Conservation (phyloP, 2,888 invertebrate species). For the Steinernema carpocapsae region DNA sequence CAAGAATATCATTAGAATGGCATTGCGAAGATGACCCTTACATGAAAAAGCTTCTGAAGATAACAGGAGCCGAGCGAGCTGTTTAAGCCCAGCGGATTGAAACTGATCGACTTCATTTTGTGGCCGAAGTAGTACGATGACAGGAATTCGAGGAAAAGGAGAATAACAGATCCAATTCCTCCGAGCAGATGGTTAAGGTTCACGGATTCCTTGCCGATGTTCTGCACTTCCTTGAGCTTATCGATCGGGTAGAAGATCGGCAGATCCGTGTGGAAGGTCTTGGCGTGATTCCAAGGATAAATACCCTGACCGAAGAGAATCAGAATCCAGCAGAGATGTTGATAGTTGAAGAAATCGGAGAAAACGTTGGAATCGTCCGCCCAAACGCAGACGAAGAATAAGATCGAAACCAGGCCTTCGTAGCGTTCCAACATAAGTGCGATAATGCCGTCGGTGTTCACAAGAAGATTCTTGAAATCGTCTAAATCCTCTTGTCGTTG, state of each 20-base stretch:
- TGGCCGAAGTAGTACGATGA: neutral
- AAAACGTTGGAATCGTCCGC: neutral
- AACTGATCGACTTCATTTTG: neutral
- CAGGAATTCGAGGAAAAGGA: constrained; percentile 6
- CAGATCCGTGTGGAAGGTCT: too few relatives aligned
- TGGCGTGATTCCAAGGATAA: neutral
- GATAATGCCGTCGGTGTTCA: neutral
- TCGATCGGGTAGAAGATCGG: neutral
- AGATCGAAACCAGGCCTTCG: constrained; percentile 39
- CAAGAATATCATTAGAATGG: neutral
- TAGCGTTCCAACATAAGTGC: too few relatives aligned
- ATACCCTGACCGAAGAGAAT: constrained; percentile 39
- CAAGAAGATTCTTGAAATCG: neutral
- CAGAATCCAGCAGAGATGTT: constrained; percentile 43
- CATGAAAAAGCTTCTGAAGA: neutral
- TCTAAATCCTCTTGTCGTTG: neutral
- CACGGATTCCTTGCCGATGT: neutral
- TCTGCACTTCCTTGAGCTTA: neutral
- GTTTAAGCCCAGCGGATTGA: neutral
- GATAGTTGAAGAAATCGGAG: constrained; percentile 9
- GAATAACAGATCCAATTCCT: neutral
- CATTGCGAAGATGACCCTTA: neutral
- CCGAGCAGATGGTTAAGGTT: neutral
- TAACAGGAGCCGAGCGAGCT: neutral
- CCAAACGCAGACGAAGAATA: constrained; percentile 44